Percentiles rank a stretch among this genome's conserved stretches.
Conservation (phyloP, 2,888 invertebrate species). For the Stenolophus ochropezus region DNA sequence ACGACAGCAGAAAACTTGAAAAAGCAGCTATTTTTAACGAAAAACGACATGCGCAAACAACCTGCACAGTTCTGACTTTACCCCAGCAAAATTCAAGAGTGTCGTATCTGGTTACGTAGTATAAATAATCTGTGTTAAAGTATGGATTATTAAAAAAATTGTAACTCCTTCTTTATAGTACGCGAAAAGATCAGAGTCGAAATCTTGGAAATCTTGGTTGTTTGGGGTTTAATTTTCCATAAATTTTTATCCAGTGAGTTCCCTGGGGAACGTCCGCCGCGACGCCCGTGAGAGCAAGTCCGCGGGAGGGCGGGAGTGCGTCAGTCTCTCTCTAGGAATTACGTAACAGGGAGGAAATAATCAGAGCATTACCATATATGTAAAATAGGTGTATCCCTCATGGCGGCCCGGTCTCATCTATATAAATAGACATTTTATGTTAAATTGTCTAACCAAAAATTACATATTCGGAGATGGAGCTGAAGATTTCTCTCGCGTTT, state of each 20-base stretch:
- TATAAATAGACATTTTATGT: constrained; percentile 58
- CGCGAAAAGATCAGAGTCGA: background rate
- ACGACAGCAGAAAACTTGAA: too few species aligned
- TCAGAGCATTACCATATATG: constrained; percentile 57
- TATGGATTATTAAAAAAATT: too few species aligned
- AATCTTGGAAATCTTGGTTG: background rate
- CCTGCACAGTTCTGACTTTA: too few species aligned
- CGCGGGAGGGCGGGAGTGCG: background rate
- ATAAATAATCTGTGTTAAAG: too few species aligned
- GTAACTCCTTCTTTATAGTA: too few species aligned
- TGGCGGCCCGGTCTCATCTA: constrained; percentile 49
- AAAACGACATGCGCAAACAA: too few species aligned
- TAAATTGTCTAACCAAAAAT: constrained; percentile 57
- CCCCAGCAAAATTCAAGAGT: too few species aligned
- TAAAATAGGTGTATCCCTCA: constrained; percentile 54
- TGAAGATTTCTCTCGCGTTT: constrained; percentile 41
- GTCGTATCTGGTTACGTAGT: too few species aligned
- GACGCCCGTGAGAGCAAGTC: constrained; percentile 4
- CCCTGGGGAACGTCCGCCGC: background rate
- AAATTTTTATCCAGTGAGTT: background rate
- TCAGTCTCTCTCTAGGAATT: constrained; percentile 45
- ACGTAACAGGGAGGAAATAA: constrained; percentile 56
- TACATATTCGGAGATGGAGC: constrained; percentile 49
- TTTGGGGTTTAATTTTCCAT: background rate
- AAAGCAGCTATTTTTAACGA: too few species aligned